A percentile compares a stretch with the other conserved stretches of the same genome.
Evolutionary conservation across 2,888 invertebrate species (phyloP).

Genomic region (Idaea aversata): DNA sequence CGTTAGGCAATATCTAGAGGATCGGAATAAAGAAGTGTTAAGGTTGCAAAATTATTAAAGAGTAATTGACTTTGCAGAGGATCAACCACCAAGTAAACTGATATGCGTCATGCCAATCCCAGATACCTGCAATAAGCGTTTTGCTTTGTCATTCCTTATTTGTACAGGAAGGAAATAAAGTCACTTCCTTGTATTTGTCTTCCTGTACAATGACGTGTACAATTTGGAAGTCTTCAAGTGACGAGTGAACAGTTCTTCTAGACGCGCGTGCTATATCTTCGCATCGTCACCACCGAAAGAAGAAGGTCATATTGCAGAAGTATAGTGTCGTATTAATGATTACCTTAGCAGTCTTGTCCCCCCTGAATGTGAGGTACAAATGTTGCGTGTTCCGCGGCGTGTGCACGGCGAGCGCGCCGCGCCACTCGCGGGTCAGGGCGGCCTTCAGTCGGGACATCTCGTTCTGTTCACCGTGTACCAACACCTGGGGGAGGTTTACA

Average conservation of each 20-base stretch:
- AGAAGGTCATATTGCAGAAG: not conserved
- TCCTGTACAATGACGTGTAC: not conserved
- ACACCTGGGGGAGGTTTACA: slow-evolving; percentile 74
- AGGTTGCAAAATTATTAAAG: not conserved
- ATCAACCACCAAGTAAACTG: not conserved
- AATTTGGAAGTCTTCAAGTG: no score
- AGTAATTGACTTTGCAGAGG: not conserved
- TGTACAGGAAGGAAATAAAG: not conserved
- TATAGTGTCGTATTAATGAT: not conserved
- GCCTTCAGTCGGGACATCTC: slow-evolving; percentile 98
- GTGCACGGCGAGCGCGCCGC: slow-evolving; percentile 93
- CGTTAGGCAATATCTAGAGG: no score
- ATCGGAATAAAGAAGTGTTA: no score
- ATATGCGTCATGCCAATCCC: not conserved
- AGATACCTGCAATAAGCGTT: no score
- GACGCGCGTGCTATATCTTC: no score
- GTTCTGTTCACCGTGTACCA: slow-evolving; percentile 99
- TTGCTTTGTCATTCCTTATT: no score
- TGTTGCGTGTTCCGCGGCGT: slow-evolving; percentile 98
- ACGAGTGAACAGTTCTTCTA: no score
- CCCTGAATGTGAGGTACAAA: slow-evolving; percentile 95
- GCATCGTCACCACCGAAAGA: not conserved
- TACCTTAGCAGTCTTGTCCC: slow-evolving; percentile 98
- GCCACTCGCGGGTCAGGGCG: slow-evolving; percentile 95
- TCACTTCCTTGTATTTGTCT: not conserved